phyloP scores from a whole-genome alignment of 2,888 invertebrate species.

The Eudasyphora cyanicolor region DNA sequence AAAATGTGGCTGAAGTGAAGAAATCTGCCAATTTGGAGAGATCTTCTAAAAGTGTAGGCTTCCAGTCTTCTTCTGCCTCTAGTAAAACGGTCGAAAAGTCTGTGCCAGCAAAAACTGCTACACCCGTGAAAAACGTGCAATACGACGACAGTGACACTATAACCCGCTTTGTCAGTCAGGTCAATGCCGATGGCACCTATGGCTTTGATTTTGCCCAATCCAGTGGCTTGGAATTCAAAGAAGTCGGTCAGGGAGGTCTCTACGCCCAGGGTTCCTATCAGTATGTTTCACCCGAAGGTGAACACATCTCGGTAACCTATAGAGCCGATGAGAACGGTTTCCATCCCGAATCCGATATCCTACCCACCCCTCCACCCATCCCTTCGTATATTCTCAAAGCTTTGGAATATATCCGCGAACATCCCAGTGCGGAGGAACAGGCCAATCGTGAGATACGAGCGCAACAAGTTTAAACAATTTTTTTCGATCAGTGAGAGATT shows the following conservation, averaged over 20 bases:
- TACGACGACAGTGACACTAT: slow-evolving; percentile 48
- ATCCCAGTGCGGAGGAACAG: slow-evolving; percentile 75
- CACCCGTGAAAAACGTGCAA: slow-evolving; percentile 37
- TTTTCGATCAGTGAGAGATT: background rate
- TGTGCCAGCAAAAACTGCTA: slow-evolving; percentile 35
- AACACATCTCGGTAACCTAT: slow-evolving; percentile 70
- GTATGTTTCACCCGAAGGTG: slow-evolving; percentile 75
- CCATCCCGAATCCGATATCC: slow-evolving; percentile 73
- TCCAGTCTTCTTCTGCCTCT: too few relatives aligned
- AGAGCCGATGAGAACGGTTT: slow-evolving; percentile 75
- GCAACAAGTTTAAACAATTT: slow-evolving; percentile 65
- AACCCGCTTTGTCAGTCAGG: slow-evolving; percentile 53
- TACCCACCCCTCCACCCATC: slow-evolving; percentile 76
- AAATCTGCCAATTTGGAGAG: background rate
- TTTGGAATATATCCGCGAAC: slow-evolving; percentile 70
- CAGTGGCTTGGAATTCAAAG: slow-evolving; percentile 82
- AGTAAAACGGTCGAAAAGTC: background rate
- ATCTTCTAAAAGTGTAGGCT: background rate
- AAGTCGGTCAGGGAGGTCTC: slow-evolving; percentile 81
- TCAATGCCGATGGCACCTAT: slow-evolving; percentile 79
- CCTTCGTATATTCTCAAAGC: slow-evolving; percentile 72
- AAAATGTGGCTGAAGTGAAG: background rate
- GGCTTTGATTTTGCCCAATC: slow-evolving; percentile 80
- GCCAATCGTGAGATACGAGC: slow-evolving; percentile 71
- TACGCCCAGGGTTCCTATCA: slow-evolving; percentile 73